A percentile compares a stretch with the other conserved stretches of the same genome.
Evolutionary conservation across 1,140 invertebrate species (phyloP).

Genomic region (Drosophila albomicans): DNA sequence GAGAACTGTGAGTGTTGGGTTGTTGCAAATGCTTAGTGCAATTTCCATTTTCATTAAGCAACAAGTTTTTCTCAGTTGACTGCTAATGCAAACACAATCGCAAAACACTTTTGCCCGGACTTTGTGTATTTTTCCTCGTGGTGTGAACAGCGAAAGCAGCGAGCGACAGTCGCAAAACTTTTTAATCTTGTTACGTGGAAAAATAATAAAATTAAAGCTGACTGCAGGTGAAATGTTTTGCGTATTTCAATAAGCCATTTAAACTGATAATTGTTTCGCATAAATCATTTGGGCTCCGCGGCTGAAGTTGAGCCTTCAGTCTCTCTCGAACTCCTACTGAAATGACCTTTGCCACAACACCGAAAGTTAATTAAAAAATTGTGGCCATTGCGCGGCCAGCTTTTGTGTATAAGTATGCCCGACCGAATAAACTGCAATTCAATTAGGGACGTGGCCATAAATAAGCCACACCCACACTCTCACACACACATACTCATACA

Average conservation of each 20-base stretch:
- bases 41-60: slow-evolving; percentile 67
- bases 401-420: slow-evolving; percentile 73
- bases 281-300: slow-evolving; percentile 66
- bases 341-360: slow-evolving; percentile 60
- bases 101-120: slow-evolving; percentile 52
- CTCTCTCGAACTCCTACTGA: slow-evolving; percentile 20
- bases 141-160: not conserved
- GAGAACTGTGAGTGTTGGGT: not conserved
- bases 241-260: slow-evolving; percentile 80
- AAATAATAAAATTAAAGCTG: slow-evolving; percentile 81
- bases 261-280: slow-evolving; percentile 80
- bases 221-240: slow-evolving; percentile 61
- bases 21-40: slow-evolving; percentile 50
- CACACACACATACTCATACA: slow-evolving; percentile 3
- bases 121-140: not conserved
- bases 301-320: not conserved
- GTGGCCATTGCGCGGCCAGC: slow-evolving; percentile 60
- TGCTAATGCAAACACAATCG: slow-evolving; percentile 67
- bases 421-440: slow-evolving; percentile 80
- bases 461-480: slow-evolving; percentile 56
- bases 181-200: slow-evolving; percentile 76
- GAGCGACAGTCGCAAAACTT: slow-evolving; percentile 68
- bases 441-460: slow-evolving; percentile 76
- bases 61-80: slow-evolving; percentile 61
- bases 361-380: slow-evolving; percentile 82